A percentile compares a stretch with the other conserved stretches of the same genome.
Evolutionary conservation across 64 coral and sea anemone species (phyloP).

Genomic region (Anthopleura sola): DNA sequence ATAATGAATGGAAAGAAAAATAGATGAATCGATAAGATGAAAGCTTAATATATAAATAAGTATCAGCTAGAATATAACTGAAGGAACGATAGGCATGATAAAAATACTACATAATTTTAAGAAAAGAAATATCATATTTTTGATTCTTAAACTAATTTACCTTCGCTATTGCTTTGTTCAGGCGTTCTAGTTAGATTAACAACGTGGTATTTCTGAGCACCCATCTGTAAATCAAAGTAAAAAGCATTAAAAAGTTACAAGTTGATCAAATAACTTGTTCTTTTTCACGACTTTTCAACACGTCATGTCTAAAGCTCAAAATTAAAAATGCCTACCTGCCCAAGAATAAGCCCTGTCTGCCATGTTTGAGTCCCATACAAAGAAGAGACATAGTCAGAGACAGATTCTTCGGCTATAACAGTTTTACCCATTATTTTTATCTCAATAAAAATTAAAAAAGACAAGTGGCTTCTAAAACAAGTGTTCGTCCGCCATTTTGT

Average conservation of each 20-base stretch:
- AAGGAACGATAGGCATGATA: not conserved
- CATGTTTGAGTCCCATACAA: slow-evolving; percentile 68
- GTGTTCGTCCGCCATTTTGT: slow-evolving; percentile 47
- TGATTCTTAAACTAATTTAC: not conserved
- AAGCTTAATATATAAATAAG: not conserved
- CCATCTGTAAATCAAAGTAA: slow-evolving; percentile 5
- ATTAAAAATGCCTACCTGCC: slow-evolving; percentile 45
- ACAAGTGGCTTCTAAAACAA: not conserved
- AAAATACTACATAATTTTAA: no score
- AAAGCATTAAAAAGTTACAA: not conserved
- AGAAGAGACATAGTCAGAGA: slow-evolving; percentile 70
- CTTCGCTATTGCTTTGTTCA: slow-evolving; percentile 9
- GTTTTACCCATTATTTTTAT: slow-evolving; percentile 65
- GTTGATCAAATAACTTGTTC: not conserved
- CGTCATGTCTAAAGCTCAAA: not conserved
- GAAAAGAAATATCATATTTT: not conserved
- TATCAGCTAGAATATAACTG: not conserved
- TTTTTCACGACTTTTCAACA: not conserved
- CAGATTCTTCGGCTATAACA: slow-evolving; percentile 69
- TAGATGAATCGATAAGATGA: not conserved
- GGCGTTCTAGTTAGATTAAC: slow-evolving; percentile 44
- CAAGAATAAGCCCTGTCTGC: slow-evolving; percentile 72
- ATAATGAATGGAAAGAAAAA: not conserved
- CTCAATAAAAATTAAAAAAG: not conserved
- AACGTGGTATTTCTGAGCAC: slow-evolving; percentile 37